Evolutionary conservation across 1,140 invertebrate species (phyloP), one percentile per base, ranked within the genome.

Genomic region (Whitmania pigra): DNA sequence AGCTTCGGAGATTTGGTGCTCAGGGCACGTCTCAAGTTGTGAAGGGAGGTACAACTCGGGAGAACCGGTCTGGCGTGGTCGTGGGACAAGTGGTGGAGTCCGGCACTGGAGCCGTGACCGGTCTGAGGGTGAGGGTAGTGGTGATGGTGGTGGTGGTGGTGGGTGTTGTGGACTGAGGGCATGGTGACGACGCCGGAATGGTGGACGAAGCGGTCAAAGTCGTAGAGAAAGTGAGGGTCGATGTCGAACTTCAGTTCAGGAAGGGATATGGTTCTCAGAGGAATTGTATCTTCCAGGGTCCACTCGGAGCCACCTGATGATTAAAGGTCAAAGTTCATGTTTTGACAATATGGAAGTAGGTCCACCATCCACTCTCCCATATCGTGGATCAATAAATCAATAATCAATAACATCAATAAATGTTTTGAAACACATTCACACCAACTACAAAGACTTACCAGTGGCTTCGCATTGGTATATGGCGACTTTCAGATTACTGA

Each of bases 401-500:
- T n/a, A n/a, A n/a, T n/a, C n/a, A n/a, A n/a, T n/a, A n/a, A n/a
- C n/a, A n/a, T n/a, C n/a, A n/a, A n/a, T n/a, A n/a, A n/a, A n/a
- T n/a, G n/a, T n/a, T n/a, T n/a, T n/a, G n/a, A n/a, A n/a, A n/a
- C n/a, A n/a, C n/a, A n/a, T n/a, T n/a, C n/a, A n/a, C n/a, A n/a
- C n/a, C n/a, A n/a, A n/a, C n/a, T n/a, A n/a, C n/a, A n/a, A n/a
- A n/a, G 9, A 17, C 66, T 49, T 57, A 82, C 81, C 96, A 36
- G 93, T 96, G 75, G 93, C 96, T 85, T 99, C 96, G 81, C 96
- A 99, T 82, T 99, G 96, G 83, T 96, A 98, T 74, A 99, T 95
- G n/a, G 92, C 91, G 3, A 99, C 91, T 78, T 81, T 92, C 0
- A 97, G 84, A 81, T 95, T 96, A 54, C 95, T 90, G 81, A 91